phyloP scores from a whole-genome alignment of 2,888 invertebrate species.

The Cantharis flavilabris region DNA sequence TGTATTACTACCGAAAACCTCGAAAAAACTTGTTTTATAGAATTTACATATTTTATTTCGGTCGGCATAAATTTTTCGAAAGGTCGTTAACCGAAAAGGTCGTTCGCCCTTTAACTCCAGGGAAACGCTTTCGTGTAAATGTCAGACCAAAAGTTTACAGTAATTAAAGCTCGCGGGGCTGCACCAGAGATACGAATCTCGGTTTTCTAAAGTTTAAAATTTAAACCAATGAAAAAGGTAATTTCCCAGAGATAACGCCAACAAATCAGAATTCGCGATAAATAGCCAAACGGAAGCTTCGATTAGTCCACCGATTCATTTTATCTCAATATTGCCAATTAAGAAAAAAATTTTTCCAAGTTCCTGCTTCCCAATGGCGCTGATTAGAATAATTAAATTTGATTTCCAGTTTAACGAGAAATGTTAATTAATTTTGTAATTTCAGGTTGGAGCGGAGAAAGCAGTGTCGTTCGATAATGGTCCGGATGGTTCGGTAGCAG shows the following conservation, averaged over 20 bases:
- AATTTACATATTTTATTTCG: neutral
- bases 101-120: neutral
- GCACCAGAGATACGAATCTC: neutral
- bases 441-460: conserved; percentile 86
- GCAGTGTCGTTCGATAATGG: conserved; percentile 96
- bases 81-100: neutral
- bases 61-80: neutral
- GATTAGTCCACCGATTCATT: neutral
- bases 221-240: neutral
- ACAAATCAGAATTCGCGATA: neutral
- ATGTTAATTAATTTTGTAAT: conserved; percentile 39
- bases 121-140: neutral
- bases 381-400: too few species aligned
- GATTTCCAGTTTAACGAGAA: too few species aligned
- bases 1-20: neutral
- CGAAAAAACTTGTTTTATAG: neutral
- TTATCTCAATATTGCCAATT: neutral
- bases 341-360: neutral
- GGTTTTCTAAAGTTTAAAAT: neutral
- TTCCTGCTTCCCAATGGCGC: too few species aligned
- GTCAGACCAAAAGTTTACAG: neutral
- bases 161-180: neutral
- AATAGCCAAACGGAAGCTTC: neutral
- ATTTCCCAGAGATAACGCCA: neutral
- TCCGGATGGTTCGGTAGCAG: conserved; percentile 95